Percentiles rank a stretch among this genome's conserved stretches.
phyloP scores from a whole-genome alignment of 2,888 invertebrate species.

The Drosophila atroscutellata region DNA sequence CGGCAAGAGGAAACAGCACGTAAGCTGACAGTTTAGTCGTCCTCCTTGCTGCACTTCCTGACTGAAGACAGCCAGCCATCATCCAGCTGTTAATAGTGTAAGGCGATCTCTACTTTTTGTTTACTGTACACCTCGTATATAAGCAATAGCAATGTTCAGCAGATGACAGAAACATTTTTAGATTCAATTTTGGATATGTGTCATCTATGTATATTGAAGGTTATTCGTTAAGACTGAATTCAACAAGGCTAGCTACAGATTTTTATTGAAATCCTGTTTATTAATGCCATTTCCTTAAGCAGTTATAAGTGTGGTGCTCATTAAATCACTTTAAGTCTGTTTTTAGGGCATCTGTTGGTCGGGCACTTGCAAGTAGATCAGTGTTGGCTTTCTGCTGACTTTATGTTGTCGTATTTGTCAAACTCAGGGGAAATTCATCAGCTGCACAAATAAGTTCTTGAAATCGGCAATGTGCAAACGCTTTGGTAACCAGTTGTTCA shows the following conservation, averaged over 20 bases:
- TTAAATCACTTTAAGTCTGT: neutral
- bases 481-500: constrained; percentile 31
- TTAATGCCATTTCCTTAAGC: neutral
- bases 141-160: neutral
- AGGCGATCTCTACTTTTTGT: constrained; percentile 22
- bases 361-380: neutral
- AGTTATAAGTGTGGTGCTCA: neutral
- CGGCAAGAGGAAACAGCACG: constrained; percentile 58
- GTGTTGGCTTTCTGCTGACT: neutral
- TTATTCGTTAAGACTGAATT: neutral
- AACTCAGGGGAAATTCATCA: constrained; percentile 50
- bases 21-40: constrained; percentile 64
- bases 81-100: constrained; percentile 63
- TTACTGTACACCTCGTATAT: neutral
- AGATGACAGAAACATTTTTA: neutral
- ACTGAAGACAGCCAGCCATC: neutral
- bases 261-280: neutral
- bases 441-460: constrained; percentile 47
- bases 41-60: constrained; percentile 7
- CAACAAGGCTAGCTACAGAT: neutral
- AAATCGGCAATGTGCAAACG: constrained; percentile 41
- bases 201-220: neutral
- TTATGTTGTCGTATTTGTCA: constrained; percentile 24
- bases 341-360: neutral
- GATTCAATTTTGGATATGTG: neutral